phyloP scores from a whole-genome alignment of 2,797 vertebrate genomes.

The Graptemys geographica region DNA sequence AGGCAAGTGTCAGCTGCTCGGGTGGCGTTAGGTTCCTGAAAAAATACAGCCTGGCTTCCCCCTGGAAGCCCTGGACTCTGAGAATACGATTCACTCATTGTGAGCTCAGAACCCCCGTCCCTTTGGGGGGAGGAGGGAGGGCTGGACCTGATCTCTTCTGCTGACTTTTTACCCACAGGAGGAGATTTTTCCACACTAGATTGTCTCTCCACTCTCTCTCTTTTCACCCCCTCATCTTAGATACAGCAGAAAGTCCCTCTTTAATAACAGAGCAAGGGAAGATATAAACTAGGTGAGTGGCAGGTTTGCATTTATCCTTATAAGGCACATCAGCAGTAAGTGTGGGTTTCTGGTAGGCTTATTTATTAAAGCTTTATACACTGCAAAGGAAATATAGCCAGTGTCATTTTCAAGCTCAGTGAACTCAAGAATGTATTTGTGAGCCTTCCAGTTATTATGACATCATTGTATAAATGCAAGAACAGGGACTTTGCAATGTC shows the following conservation, averaged over 20 bases:
- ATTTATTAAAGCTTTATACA: slow-evolving; percentile 20
- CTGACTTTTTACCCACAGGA: neutral
- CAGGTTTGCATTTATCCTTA: slow-evolving; percentile 11
- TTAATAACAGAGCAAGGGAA: slow-evolving; percentile 8
- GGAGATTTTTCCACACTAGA: neutral
- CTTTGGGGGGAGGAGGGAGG: neutral
- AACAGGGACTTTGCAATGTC: neutral
- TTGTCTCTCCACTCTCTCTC: neutral
- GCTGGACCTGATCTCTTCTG: accelerated
- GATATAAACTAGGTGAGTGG: neutral
- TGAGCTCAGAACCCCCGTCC: neutral
- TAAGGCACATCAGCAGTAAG: neutral
- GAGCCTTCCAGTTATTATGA: slow-evolving; percentile 26
- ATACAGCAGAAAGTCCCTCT: slow-evolving; percentile 8
- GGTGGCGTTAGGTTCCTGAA: neutral
- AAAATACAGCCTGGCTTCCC: neutral
- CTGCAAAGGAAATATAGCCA: slow-evolving; percentile 4
- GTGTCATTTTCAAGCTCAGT: slow-evolving; percentile 47
- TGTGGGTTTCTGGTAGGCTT: neutral
- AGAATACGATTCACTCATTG: accelerated
- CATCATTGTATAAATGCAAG: slow-evolving; percentile 10
- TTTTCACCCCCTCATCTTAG: neutral
- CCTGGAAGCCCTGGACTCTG: accelerated
- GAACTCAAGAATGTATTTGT: slow-evolving; percentile 36
- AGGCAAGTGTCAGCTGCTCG: accelerated